Conservation (phyloP, 2,797 vertebrate species). For the Melanotaenia parkinsoni region DNA sequence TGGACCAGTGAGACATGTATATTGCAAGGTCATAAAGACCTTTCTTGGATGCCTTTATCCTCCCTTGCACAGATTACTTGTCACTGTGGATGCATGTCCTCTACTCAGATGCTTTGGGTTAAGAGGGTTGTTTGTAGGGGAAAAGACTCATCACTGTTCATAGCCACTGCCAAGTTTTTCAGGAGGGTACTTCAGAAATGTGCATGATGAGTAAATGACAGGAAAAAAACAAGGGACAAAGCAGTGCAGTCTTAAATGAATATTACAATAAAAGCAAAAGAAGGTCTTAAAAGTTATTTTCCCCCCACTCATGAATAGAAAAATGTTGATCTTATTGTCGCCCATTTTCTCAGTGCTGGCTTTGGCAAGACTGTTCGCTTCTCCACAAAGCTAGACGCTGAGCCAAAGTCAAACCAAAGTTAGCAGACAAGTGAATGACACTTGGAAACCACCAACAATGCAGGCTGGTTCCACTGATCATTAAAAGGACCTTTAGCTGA, state of each 20-base stretch:
- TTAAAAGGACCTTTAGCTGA: slow-evolving; percentile 45
- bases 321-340: slow-evolving; percentile 65
- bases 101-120: slow-evolving; percentile 60
- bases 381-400: slow-evolving; percentile 65
- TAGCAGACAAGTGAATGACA: slow-evolving; percentile 68
- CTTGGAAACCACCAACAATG: slow-evolving; percentile 66
- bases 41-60: slow-evolving; percentile 39
- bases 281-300: slow-evolving; percentile 48
- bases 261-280: slow-evolving; percentile 61
- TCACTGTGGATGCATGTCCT: slow-evolving; percentile 41
- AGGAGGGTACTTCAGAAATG: slow-evolving; percentile 49
- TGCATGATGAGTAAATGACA: slow-evolving; percentile 57
- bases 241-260: slow-evolving; percentile 63
- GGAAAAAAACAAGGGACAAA: slow-evolving; percentile 36
- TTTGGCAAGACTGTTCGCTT: slow-evolving; percentile 48
- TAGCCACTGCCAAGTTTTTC: slow-evolving; percentile 61
- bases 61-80: slow-evolving; percentile 17
- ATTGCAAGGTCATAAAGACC: slow-evolving; percentile 61
- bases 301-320: slow-evolving; percentile 53
- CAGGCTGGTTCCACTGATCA: slow-evolving; percentile 47
- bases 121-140: slow-evolving; percentile 64
- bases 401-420: slow-evolving; percentile 70
- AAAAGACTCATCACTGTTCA: slow-evolving; percentile 56
- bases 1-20: slow-evolving; percentile 50
- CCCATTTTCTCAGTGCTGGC: slow-evolving; percentile 57